Evolutionary conservation across 1,140 invertebrate species (phyloP), one percentile per base, ranked within the genome.

Genomic region (Hyles euphorbiae): DNA sequence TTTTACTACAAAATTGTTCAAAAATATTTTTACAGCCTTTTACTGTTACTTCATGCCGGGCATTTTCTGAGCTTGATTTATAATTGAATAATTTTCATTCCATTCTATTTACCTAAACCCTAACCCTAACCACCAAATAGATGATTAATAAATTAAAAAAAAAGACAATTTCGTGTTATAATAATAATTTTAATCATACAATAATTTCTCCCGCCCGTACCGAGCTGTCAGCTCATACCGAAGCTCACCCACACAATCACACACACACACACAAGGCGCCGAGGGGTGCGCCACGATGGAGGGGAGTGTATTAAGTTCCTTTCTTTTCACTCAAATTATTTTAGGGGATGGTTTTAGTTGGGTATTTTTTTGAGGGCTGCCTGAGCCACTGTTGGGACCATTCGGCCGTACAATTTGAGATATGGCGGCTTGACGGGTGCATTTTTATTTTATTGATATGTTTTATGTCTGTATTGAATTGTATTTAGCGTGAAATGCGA

Each of bases 241-340:
- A 84, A 76, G 80, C 73, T 40, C 80, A 83, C 83, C 45, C 81
- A 82, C 80, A 86, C 81, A 74, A 56, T 53, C 43, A 54, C 52
- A 56, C 43, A 54, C 34, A 36, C 34, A 44, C 53, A 55, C 46
- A 63, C n/a, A 7, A 44, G 36, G 56, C 9, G 63, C 4, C 58
- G 62, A 78, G 81, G 83, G 83, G 85, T 85, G 85, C 82, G 83
- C 72, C 65, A 74, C 80, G 72, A 67, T 70, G 76, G 85, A 78
- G 85, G 81, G 83, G 81, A 82, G 73, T 88, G 83, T 88, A 88
- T 88, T 87, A 88, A 87, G 85, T 88, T 87, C 83, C 85, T 87
- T 88, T 88, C 85, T 87, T 88, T 88, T 84, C 85, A 85, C 85
- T 88, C 87, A 87, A 88, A 88, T 88, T 84, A 88, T 88, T 88